These are phyloP conservation scores for Cantharis rustica DNA, from an alignment of 2,888 invertebrate genomes.

Conservation along the genomic window DNA sequence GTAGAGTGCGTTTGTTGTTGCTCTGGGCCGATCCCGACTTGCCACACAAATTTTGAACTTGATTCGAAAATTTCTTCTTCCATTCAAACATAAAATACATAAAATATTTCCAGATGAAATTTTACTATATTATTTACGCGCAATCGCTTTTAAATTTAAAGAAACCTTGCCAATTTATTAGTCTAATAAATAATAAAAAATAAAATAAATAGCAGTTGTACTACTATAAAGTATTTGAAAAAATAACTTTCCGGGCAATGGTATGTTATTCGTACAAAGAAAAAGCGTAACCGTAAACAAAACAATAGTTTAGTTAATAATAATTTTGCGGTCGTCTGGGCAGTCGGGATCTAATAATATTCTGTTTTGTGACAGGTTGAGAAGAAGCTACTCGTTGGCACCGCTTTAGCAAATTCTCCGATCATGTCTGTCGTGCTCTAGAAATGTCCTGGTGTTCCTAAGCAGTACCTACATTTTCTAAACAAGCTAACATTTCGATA, in stretches of 20 bases:
- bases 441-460: conserved; percentile 25
- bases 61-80: neutral
- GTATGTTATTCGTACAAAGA: neutral
- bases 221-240: neutral
- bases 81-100: neutral
- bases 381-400: conserved; percentile 25
- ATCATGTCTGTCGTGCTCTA: conserved; percentile 23
- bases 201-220: neutral
- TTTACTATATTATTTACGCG: too few relatives aligned
- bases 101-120: too few relatives aligned
- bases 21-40: neutral
- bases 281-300: conserved; percentile 19
- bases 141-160: neutral
- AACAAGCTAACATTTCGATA: neutral
- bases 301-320: conserved; percentile 30
- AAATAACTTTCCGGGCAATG: neutral
- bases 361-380: conserved; percentile 25
- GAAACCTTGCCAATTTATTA: neutral
- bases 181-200: neutral
- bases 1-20: neutral
- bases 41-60: neutral
- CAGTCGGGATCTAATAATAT: conserved; percentile 29
- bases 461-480: conserved; percentile 2
- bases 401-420: conserved; percentile 24
- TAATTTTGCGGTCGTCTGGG: conserved; percentile 30